Conservation (phyloP, 1,140 invertebrate genomes). For the Paralvinella palmiformis region DNA sequence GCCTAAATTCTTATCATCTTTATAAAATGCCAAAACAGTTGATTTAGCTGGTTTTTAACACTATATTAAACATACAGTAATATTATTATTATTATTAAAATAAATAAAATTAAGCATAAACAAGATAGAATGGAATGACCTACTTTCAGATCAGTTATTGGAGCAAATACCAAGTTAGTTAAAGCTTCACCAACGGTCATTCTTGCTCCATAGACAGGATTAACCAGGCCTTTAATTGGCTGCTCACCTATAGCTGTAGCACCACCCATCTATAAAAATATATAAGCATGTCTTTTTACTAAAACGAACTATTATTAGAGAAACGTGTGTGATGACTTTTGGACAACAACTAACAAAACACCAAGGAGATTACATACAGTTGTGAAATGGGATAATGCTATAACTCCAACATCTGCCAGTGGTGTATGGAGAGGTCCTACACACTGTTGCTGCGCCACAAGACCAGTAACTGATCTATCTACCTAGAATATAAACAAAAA, state of each 20-base stretch:
- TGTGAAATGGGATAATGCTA: conserved; percentile 66
- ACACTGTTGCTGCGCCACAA: conserved; percentile 95
- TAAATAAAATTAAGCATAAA: too few relatives aligned
- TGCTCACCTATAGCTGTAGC: conserved; percentile 95
- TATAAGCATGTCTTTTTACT: background rate
- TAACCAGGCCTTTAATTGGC: conserved; percentile 84
- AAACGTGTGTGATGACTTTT: too few relatives aligned
- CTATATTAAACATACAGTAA: too few relatives aligned
- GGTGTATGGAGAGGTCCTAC: conserved; percentile 93
- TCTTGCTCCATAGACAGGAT: conserved; percentile 75
- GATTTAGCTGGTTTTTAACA: too few relatives aligned
- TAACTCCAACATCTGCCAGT: conserved; percentile 88
- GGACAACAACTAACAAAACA: too few relatives aligned
- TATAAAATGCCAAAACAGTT: too few relatives aligned
- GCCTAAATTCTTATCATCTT: too few relatives aligned
- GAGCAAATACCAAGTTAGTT: conserved; percentile 93
- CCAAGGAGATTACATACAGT: conserved; percentile 10
- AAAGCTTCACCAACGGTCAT: conserved; percentile 90
- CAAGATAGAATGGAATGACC: too few relatives aligned
- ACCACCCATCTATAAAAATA: conserved; percentile 66
- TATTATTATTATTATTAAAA: too few relatives aligned
- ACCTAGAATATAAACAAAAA: too few relatives aligned
- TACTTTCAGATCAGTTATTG: conserved; percentile 69
- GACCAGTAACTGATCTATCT: conserved; percentile 91
- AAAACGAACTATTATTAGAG: background rate